Evolutionary conservation across 2,888 invertebrate species (phyloP).

Genomic region (Lochmaea capreae): DNA sequence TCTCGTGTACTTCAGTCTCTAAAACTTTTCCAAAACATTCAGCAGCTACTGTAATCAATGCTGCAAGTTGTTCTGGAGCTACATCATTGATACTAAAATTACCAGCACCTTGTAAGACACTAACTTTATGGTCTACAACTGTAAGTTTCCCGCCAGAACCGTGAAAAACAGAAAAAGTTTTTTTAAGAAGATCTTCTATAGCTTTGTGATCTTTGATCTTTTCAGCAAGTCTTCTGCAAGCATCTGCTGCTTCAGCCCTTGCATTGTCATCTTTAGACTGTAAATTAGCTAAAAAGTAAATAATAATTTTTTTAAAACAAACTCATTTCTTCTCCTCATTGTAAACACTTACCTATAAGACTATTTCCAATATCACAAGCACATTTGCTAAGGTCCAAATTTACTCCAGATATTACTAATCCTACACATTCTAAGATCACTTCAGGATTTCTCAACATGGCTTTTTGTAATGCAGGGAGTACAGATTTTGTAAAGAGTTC

Average conservation of each 20-base stretch:
- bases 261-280: constrained; percentile 87
- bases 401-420: constrained; percentile 76
- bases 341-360: constrained; percentile 73
- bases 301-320: constrained; percentile 13
- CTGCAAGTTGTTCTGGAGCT: constrained; percentile 69
- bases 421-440: constrained; percentile 86
- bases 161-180: constrained; percentile 83
- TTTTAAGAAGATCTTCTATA: constrained; percentile 76
- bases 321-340: neutral
- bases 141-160: constrained; percentile 93
- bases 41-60: constrained; percentile 72
- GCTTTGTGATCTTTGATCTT: constrained; percentile 77
- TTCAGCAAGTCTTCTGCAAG: constrained; percentile 76
- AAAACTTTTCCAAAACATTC: constrained; percentile 81
- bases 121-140: constrained; percentile 88
- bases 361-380: constrained; percentile 84
- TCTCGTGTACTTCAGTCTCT: constrained; percentile 92
- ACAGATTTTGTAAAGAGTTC: constrained; percentile 80
- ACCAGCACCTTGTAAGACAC: constrained; percentile 84
- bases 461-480: constrained; percentile 88
- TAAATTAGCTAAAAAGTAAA: constrained; percentile 73
- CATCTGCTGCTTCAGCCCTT: constrained; percentile 79
- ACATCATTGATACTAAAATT: constrained; percentile 79
- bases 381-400: constrained; percentile 82
- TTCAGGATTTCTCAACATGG: constrained; percentile 94